Conservation (phyloP, 2,888 invertebrate species). For the Slavum lentiscoides region DNA sequence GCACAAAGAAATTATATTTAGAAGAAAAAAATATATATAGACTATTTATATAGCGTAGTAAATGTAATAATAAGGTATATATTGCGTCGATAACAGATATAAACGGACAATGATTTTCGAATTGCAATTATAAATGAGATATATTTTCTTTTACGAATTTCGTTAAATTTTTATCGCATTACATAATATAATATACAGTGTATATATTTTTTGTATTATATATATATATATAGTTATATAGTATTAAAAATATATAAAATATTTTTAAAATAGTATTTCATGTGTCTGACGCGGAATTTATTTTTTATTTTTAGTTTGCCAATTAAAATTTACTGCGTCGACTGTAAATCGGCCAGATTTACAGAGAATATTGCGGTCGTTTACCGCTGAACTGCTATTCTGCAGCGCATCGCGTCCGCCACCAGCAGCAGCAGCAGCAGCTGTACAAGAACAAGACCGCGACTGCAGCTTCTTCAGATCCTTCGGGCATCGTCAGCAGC, state of each 20-base stretch:
- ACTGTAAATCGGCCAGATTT: not conserved
- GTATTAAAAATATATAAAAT: constrained; percentile 5
- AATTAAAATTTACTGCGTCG: constrained; percentile 6
- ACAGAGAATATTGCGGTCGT: not conserved
- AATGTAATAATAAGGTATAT: too few relatives aligned
- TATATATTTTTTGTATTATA: too few relatives aligned
- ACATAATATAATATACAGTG: too few relatives aligned
- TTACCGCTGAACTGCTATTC: not conserved
- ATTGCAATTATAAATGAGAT: not conserved
- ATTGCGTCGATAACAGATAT: not conserved
- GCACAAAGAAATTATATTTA: too few relatives aligned
- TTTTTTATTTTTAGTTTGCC: constrained; percentile 31
- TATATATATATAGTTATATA: not conserved
- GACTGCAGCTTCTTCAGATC: too few relatives aligned
- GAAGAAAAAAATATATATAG: too few relatives aligned
- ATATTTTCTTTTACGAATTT: not conserved
- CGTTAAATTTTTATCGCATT: not conserved
- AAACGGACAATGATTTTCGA: not conserved
- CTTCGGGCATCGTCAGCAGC: not conserved
- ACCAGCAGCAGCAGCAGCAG: too few relatives aligned
- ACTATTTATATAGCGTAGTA: too few relatives aligned
- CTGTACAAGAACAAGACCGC: too few relatives aligned
- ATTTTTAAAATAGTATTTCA: not conserved
- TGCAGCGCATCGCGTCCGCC: not conserved
- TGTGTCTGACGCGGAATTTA: not conserved